Evolutionary conservation across 1,140 invertebrate genomes (phyloP).

Genomic region (Drosophila erecta): DNA sequence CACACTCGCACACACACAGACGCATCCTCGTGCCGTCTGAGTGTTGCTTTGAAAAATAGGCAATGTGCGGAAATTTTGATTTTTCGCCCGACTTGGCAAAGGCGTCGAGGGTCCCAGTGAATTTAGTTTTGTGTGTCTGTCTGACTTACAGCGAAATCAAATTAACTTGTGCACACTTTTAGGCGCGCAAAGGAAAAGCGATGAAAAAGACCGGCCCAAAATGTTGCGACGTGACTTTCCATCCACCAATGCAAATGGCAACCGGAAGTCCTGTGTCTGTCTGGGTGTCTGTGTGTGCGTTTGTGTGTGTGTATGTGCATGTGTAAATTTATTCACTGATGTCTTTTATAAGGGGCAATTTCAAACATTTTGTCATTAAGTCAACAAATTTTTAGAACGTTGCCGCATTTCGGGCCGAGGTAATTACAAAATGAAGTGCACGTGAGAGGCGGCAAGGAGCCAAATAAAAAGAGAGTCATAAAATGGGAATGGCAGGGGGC

Average conservation of each 20-base stretch:
- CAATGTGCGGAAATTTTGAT: conserved; percentile 82
- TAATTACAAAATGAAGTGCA: conserved; percentile 77
- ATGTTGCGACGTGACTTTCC: conserved; percentile 58
- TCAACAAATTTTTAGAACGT: conserved; percentile 75
- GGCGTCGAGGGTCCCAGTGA: conserved; percentile 17
- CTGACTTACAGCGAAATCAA: conserved; percentile 74
- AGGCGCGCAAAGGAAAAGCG: conserved; percentile 7
- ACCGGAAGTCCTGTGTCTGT: conserved; percentile 44
- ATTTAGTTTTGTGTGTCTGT: conserved; percentile 60
- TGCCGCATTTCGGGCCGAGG: conserved; percentile 37
- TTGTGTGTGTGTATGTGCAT: conserved; percentile 12
- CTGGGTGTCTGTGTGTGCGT: conserved; percentile 2
- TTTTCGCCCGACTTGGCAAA: conserved; percentile 77
- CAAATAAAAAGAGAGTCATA: conserved; percentile 39
- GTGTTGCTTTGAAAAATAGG: conserved; percentile 64
- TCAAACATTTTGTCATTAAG: conserved; percentile 71
- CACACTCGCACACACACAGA: conserved; percentile 3
- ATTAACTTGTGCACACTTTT: conserved; percentile 77
- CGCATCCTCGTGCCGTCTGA: not conserved
- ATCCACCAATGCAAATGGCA: conserved; percentile 38
- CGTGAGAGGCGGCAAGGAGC: conserved; percentile 20
- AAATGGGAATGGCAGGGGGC: conserved; percentile 6
- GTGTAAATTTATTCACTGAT: conserved; percentile 48
- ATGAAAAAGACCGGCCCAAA: conserved; percentile 39
- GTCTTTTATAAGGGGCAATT: conserved; percentile 64